phyloP scores from a whole-genome alignment of 1,140 invertebrate species.

The Hormaphis cornu region DNA sequence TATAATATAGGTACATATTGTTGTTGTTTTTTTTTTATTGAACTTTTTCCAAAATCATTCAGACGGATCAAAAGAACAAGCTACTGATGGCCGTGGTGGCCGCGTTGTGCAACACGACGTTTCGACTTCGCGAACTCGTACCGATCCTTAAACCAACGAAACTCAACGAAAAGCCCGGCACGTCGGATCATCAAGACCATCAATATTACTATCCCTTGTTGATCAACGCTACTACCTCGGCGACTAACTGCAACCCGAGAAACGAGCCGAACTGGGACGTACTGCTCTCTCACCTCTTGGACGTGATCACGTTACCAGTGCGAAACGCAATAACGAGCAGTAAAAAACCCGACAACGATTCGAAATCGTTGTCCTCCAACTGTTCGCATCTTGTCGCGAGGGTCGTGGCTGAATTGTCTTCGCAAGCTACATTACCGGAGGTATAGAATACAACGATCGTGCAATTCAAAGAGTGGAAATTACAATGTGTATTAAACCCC shows the following conservation, averaged over 20 bases:
- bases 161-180: not conserved
- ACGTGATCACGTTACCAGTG: not conserved
- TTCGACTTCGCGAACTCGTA: slow-evolving; percentile 68
- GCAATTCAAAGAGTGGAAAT: too few species aligned
- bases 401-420: slow-evolving; percentile 79
- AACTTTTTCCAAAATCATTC: too few species aligned
- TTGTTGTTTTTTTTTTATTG: not conserved
- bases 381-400: slow-evolving; percentile 77
- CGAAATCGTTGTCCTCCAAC: slow-evolving; percentile 61
- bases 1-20: not conserved
- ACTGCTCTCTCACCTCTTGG: slow-evolving; percentile 4
- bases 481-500: too few species aligned
- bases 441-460: slow-evolving; percentile 41
- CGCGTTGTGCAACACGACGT: slow-evolving; percentile 65
- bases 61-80: slow-evolving; percentile 45
- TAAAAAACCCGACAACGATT: slow-evolving; percentile 40
- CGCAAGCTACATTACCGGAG: slow-evolving; percentile 59
- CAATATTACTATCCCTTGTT: slow-evolving; percentile 17
- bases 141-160: slow-evolving; percentile 47
- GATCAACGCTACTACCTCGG: not conserved
- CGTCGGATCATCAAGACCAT: not conserved
- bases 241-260: not conserved
- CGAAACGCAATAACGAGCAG: not conserved
- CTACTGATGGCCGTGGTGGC: slow-evolving; percentile 71
- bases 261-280: slow-evolving; percentile 20